phyloP scores from a whole-genome alignment of 1,140 invertebrate species.

The Formica exsecta region DNA sequence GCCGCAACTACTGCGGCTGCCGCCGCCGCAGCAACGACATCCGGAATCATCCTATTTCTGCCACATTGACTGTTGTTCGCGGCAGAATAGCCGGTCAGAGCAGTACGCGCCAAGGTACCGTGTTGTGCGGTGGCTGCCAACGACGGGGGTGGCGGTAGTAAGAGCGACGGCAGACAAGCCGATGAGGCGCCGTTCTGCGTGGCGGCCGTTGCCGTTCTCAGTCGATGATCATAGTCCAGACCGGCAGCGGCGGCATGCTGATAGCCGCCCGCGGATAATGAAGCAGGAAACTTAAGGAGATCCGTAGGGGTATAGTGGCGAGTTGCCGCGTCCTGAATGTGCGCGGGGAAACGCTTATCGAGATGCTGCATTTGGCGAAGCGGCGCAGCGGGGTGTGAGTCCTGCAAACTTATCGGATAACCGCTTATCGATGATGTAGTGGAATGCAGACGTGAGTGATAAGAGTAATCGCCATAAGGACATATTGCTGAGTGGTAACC shows the following conservation, averaged over 20 bases:
- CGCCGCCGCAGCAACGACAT: constrained; percentile 68
- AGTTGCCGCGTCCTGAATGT: constrained; percentile 46
- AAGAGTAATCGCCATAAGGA: constrained; percentile 61
- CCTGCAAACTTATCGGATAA: constrained; percentile 63
- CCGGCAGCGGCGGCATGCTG: constrained; percentile 36
- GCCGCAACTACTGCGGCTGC: constrained; percentile 70
- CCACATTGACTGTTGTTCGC: constrained; percentile 38
- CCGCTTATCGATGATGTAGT: constrained; percentile 34
- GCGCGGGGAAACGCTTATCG: constrained; percentile 50
- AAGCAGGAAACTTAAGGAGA: constrained; percentile 49
- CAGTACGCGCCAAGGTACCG: constrained; percentile 1
- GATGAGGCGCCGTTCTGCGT: constrained; percentile 28
- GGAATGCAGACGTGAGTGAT: constrained; percentile 66
- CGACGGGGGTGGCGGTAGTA: constrained; percentile 37
- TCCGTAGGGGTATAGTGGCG: constrained; percentile 28
- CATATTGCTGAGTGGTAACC: constrained; percentile 71
- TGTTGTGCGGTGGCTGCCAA: constrained; percentile 58
- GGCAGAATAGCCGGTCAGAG: constrained; percentile 30
- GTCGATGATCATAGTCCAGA: constrained; percentile 46
- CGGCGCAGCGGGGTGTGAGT: constrained; percentile 37
- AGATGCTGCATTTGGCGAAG: constrained; percentile 19
- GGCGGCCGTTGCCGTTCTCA: neutral
- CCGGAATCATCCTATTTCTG: constrained; percentile 65
- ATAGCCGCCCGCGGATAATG: constrained; percentile 9
- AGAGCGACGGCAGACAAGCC: constrained; percentile 26